Evolutionary conservation across 2,113 vertebrate genomes (phyloP).

Genomic region (Piliocolobus tephrosceles): DNA sequence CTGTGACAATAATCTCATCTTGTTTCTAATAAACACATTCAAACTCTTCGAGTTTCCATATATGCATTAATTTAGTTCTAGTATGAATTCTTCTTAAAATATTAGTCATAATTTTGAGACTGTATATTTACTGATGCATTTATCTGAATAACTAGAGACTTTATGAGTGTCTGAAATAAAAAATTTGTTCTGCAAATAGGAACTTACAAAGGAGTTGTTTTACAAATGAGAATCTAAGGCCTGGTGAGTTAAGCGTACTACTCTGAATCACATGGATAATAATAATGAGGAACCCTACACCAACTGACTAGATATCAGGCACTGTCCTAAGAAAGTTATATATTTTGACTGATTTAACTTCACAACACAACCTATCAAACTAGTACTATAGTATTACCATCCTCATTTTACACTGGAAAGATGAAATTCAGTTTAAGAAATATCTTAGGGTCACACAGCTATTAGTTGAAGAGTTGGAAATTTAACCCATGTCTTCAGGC

Average conservation of each 20-base stretch:
- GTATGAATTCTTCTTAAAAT: not conserved
- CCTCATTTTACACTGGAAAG: not conserved
- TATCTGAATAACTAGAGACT: not conserved
- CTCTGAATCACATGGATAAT: not conserved
- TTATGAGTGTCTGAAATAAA: not conserved
- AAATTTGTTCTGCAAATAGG: not conserved
- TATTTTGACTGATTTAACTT: not conserved
- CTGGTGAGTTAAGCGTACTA: not conserved
- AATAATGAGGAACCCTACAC: not conserved
- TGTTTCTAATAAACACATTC: not conserved
- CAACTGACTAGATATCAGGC: not conserved
- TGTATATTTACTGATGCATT: not conserved
- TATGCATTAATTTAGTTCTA: not conserved
- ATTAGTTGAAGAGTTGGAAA: not conserved
- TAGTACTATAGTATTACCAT: not conserved
- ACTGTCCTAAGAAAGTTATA: no score
- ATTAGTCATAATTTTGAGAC: not conserved
- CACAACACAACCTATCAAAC: not conserved
- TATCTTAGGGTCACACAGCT: not conserved
- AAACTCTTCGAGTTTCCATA: not conserved
- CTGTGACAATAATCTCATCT: not conserved
- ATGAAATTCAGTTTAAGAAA: not conserved
- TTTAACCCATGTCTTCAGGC: not conserved
- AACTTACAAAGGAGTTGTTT: not conserved
- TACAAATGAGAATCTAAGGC: not conserved